Evolutionary conservation across 23 tunicate genomes (phyloP).

Genomic region (Oikopleura vanhoeffeni): DNA sequence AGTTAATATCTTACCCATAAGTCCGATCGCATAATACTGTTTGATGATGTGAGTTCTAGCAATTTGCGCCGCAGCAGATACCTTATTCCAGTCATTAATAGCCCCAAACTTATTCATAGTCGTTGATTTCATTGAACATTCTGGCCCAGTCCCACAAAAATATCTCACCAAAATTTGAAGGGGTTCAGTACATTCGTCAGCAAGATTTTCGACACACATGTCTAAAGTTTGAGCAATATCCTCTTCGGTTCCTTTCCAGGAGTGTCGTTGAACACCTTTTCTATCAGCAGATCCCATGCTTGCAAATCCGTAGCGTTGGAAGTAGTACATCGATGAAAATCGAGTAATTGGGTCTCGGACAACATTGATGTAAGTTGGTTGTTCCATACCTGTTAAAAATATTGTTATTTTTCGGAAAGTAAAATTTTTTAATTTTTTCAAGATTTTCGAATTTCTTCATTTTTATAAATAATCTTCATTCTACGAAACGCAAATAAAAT

Average conservation of each 20-base stretch:
- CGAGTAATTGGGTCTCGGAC: conserved; percentile 12
- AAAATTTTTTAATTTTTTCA: too few species aligned
- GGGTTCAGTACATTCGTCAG: conserved; percentile 11
- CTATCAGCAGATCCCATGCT: not conserved
- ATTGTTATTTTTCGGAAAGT: too few species aligned
- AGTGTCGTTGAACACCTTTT: not conserved
- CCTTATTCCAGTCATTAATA: not conserved
- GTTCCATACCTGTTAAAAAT: too few species aligned
- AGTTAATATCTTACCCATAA: not conserved
- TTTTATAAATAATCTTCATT: too few species aligned
- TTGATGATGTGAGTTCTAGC: not conserved
- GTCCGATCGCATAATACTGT: conserved; percentile 1
- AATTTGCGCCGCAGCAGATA: not conserved
- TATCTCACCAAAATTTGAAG: not conserved
- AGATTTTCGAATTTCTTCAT: too few species aligned
- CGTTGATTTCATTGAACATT: not conserved
- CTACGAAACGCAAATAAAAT: too few species aligned
- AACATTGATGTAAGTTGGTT: too few species aligned
- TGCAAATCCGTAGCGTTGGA: not conserved
- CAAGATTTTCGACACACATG: not conserved
- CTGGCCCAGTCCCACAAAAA: not conserved
- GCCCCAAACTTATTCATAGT: not conserved
- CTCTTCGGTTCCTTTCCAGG: conserved; percentile 14
- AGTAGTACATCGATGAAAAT: conserved; percentile 1
- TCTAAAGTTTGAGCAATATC: not conserved